Percentiles rank a stretch among this genome's conserved stretches.
These are phyloP conservation scores for Procambarus clarkii DNA, from an alignment of 1,140 invertebrate genomes.

Conservation along the genomic window DNA sequence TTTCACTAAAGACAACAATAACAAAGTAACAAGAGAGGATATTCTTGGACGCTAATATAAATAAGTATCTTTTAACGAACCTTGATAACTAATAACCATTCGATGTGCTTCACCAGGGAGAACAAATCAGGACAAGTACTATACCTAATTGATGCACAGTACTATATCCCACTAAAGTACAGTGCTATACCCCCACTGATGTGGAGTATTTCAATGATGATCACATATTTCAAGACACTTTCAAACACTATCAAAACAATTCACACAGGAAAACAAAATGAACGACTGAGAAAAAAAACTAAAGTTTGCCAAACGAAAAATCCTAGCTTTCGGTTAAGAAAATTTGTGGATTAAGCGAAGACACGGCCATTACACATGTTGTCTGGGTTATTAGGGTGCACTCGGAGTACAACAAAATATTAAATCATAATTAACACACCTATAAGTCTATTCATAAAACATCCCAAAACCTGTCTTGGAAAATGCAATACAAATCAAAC, in stretches of 20 bases:
- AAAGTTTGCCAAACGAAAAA: background rate
- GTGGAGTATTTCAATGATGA: background rate
- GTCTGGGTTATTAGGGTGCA: conserved; percentile 47
- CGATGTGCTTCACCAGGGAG: conserved; percentile 13
- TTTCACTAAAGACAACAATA: conserved; percentile 29
- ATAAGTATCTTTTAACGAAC: conserved; percentile 28
- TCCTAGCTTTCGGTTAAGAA: background rate
- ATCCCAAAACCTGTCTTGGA: conserved; percentile 40
- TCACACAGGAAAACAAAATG: conserved; percentile 36
- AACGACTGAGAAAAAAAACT: background rate
- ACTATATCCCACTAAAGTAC: background rate
- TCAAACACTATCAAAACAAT: conserved; percentile 40
- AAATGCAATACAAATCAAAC: background rate
- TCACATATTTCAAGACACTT: conserved; percentile 33
- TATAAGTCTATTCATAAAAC: conserved; percentile 41
- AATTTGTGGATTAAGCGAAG: background rate
- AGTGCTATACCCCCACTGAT: too few relatives aligned
- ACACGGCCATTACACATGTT: background rate
- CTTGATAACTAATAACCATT: conserved; percentile 25
- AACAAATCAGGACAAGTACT: conserved; percentile 12
- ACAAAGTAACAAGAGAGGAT: conserved; percentile 41
- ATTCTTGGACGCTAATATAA: conserved; percentile 36
- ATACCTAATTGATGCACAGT: background rate
- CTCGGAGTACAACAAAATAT: conserved; percentile 9
- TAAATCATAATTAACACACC: conserved; percentile 43